A percentile compares a stretch with the other conserved stretches of the same genome.
Conservation (phyloP, 1,140 invertebrate genomes). For the Psilanteris sp. region DNA sequence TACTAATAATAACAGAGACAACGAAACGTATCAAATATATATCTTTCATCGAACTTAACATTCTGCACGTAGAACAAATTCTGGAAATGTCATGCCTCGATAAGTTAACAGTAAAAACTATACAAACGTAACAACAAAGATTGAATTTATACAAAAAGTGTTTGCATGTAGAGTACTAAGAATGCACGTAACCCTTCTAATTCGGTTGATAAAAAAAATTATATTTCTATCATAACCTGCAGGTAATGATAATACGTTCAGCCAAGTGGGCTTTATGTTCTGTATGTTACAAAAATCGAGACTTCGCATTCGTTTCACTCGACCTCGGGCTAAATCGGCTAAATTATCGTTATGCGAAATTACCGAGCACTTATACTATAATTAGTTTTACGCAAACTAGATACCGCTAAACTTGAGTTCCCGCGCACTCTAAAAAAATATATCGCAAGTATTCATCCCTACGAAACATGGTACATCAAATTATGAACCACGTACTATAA, state of each 20-base stretch:
- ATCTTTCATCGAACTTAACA: conserved; percentile 23
- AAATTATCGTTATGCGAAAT: conserved; percentile 5
- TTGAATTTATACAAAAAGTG: background rate
- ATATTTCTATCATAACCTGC: background rate
- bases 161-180: too few relatives aligned
- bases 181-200: too few relatives aligned
- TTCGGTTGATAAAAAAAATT: conserved; percentile 1
- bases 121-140: conserved; percentile 29
- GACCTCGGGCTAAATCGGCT: conserved; percentile 12
- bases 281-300: conserved; percentile 3
- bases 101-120: conserved; percentile 27
- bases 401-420: background rate
- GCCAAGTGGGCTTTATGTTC: background rate
- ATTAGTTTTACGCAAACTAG: conserved; percentile 17
- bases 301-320: conserved; percentile 10
- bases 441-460: too few relatives aligned
- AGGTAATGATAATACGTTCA: conserved; percentile 8
- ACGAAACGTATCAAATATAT: conserved; percentile 14
- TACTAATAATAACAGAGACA: background rate
- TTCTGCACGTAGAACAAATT: conserved; percentile 23
- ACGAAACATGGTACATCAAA: too few relatives aligned
- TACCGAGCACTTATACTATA: conserved; percentile 12
- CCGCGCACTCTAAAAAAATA: too few relatives aligned
- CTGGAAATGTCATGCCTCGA: conserved; percentile 3
- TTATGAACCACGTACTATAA: too few relatives aligned